Base-by-base conservation (phyloP, 2,113 vertebrate genomes). In the Leptodactylus fuscus region DNA sequence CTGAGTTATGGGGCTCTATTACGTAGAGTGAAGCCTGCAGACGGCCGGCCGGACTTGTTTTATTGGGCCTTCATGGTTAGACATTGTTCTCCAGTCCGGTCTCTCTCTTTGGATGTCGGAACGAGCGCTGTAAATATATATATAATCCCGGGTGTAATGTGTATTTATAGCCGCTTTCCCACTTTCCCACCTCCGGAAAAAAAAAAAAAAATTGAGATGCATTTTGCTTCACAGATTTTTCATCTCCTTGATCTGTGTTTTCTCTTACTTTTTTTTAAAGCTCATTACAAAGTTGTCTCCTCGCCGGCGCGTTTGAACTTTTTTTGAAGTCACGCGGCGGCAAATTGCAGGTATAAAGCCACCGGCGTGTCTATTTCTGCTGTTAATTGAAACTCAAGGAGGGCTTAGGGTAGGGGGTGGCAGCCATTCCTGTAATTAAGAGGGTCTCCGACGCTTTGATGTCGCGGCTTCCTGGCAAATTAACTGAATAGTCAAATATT, bases 1-100 rank as follows among this genome's bases (percentile, higher is more conserved):
- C 69, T 60, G 83, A 85, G 60, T 79, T 70, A 70, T 55, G 76
- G 62, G n/a, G 24, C 82, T 76, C 82, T n/a, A 65, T 84, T 84
- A 84, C 41, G 53, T 55, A 49, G 70, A 36, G 29, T 41, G 81
- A 36, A 13, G 29, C 27, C 46, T 15, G 81, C 22, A 38, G 81
- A 34, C 71, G n/a, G 81, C 8, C 73, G 51, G 10, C 34, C 29
- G 49, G 60, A 34, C n/a, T 58, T 55, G 81, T 70, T 82, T 53
- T 82, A 70, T 82, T 27, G 62, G 41, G 62, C 22, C 34, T 34
- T 32, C 32, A 4, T 22, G 48, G 65, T 7, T 34, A 53, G 29
- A 13, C 49, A 11, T 74, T 83, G 53, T 48, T 74, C 81, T 24
- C 13, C 44, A 7, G 18, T 83, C 44, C 62, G 11, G 34, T 51